phyloP scores from a whole-genome alignment of 1,140 invertebrate species.

The Saccostrea echinata region DNA sequence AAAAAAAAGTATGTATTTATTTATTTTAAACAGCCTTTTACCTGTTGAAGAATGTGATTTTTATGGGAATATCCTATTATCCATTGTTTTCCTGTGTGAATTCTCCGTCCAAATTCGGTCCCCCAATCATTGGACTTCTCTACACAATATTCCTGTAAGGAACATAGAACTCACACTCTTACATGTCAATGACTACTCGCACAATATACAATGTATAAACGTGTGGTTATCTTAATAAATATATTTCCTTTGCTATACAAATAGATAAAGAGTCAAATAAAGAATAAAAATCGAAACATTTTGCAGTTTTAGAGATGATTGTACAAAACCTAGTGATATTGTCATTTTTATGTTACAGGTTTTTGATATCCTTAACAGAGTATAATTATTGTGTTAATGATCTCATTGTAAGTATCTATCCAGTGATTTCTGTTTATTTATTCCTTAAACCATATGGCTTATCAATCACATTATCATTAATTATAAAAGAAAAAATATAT shows the following conservation, averaged over 20 bases:
- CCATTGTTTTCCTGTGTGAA: slow-evolving; percentile 4
- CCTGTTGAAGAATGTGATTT: background rate
- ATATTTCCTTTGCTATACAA: no score
- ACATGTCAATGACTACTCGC: no score
- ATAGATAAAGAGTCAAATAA: no score
- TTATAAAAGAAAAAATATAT: no score
- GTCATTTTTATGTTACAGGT: background rate
- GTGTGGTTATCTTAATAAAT: no score
- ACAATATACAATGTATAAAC: no score
- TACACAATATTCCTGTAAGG: background rate
- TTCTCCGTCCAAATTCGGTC: background rate
- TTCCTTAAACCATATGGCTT: no score
- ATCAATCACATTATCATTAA: background rate
- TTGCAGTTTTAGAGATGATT: no score
- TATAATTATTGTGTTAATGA: background rate
- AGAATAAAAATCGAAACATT: no score
- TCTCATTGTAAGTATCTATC: background rate
- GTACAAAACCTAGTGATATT: background rate
- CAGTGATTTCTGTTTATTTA: background rate
- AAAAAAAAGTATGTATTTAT: no score
- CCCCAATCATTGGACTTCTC: background rate
- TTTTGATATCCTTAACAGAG: background rate
- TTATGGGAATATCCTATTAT: background rate
- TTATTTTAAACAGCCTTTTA: background rate
- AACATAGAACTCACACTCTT: background rate